Base-by-base conservation (phyloP, 2,888 invertebrate genomes). In the Xestia rhomboidea region DNA sequence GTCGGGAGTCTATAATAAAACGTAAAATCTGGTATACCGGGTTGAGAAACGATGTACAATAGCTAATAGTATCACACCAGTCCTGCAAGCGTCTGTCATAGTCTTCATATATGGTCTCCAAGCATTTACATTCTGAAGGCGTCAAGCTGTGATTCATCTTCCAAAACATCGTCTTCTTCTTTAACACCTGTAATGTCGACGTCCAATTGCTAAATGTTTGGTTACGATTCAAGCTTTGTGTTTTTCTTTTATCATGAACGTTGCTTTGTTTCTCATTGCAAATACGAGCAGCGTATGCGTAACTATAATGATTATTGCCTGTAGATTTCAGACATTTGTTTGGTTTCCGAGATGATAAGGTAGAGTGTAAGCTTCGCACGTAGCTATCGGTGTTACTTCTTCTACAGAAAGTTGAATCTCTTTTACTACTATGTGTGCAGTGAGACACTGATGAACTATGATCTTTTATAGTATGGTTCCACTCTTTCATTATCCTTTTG, bases 51-150 rank as follows among this genome's bases (percentile, higher is more conserved):
- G 96, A 94, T 46, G 96, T 93, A 84, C 95, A 96, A 79, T 94
- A 93, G 89, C 96, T 96, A 68, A 97, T 91, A 57, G 95, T 95
- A 76, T 97, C 97, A 86, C 96, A 96, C 97, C 97, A 97, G 81
- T 95, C 94, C 84, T 96, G 95, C 77, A 97, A 90, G 38, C 96
- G 93, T 88, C 91, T 93, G 80, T 97, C 97, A 80, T 97, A 97
- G 79, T 96, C 95, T 81, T 95, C 91, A 84, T 97, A 97, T 73
- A 97, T 93, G 10, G 94, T 90, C 90, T 97, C 94, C 80, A 97
- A 92, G 78, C 96, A 96, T 89, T 95, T 94, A 85, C 94, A 94
- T 84, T 95, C 94, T 0, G 95, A 91, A n/a, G 92, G 87, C 11
- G 93, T 90, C 79, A 93, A 86, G 77, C 89, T 93, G 60, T 91